Conservation (phyloP, 2,888 invertebrate genomes). For the Leucania comma region DNA sequence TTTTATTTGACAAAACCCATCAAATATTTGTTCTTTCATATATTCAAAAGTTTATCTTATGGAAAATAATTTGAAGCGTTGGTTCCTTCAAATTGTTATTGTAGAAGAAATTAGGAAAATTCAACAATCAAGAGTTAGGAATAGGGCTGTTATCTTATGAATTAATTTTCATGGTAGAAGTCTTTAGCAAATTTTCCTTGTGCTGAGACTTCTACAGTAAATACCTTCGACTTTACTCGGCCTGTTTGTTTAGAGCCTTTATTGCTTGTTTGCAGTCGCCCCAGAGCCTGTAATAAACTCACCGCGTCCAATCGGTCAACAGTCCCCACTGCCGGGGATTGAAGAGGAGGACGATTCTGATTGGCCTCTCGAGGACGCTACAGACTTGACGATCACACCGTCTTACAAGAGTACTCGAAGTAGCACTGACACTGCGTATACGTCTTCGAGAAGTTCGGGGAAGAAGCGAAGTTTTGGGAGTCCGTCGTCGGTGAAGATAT, state of each 20-base stretch:
- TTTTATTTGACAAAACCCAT: not conserved
- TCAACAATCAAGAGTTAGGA: constrained; percentile 64
- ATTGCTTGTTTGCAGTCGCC: constrained; percentile 88
- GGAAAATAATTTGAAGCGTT: constrained; percentile 4
- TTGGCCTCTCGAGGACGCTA: constrained; percentile 89
- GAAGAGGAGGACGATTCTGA: constrained; percentile 95
- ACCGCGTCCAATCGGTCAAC: constrained; percentile 91
- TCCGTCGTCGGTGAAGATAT: constrained; percentile 91
- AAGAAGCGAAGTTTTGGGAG: constrained; percentile 89
- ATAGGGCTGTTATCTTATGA: constrained; percentile 60
- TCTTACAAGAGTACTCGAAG: constrained; percentile 89
- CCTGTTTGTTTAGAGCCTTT: constrained; percentile 72
- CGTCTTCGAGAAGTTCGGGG: constrained; percentile 87
- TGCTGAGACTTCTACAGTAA: constrained; percentile 35
- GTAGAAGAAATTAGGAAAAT: constrained; percentile 58
- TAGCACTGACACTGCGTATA: constrained; percentile 88
- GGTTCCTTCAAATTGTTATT: constrained; percentile 33
- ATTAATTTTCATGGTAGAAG: constrained; percentile 64
- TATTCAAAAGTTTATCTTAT: constrained; percentile 6
- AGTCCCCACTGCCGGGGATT: constrained; percentile 95
- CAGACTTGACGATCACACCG: constrained; percentile 87
- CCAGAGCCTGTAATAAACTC: constrained; percentile 89
- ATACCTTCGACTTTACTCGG: constrained; percentile 38
- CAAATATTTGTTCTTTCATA: not conserved
- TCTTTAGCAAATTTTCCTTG: constrained; percentile 72